Percentiles rank a stretch among this genome's conserved stretches.
Conservation (phyloP, 2,888 invertebrate species). For the Cephonodes hylas region DNA sequence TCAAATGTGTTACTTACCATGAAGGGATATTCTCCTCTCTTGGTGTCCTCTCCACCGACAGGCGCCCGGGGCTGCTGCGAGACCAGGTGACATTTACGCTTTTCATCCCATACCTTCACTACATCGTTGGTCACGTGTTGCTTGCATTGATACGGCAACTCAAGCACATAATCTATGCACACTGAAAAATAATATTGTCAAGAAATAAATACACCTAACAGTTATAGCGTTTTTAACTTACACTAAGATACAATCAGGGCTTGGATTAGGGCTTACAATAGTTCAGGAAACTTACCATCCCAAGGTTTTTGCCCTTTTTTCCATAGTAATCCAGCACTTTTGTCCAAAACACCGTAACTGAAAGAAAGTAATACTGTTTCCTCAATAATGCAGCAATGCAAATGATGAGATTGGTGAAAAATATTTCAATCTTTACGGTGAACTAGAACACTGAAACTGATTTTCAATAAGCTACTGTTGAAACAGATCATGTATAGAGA, state of each 20-base stretch:
- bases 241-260: no score
- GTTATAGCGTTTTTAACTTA: no score
- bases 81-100: conserved; percentile 9
- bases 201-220: no score
- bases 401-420: no score
- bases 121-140: conserved; percentile 3
- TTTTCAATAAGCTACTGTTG: no score
- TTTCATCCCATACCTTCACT: conserved; percentile 13
- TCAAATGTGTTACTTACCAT: background rate
- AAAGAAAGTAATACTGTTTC: conserved; percentile 4
- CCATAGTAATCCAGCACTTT: conserved; percentile 13
- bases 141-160: conserved; percentile 19
- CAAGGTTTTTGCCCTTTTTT: conserved; percentile 17
- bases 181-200: conserved; percentile 17
- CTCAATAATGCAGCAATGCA: background rate
- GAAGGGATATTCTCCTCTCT: conserved; percentile 13
- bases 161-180: conserved; percentile 17
- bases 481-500: no score
- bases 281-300: conserved; percentile 17
- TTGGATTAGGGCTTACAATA: no score
- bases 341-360: conserved; percentile 17
- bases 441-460: no score
- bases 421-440: no score
- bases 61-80: background rate
- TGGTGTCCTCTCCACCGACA: conserved; percentile 18